These are phyloP conservation scores for Polypedilum vanderplanki DNA, from an alignment of 1,140 invertebrate species.

Conservation along the genomic window DNA sequence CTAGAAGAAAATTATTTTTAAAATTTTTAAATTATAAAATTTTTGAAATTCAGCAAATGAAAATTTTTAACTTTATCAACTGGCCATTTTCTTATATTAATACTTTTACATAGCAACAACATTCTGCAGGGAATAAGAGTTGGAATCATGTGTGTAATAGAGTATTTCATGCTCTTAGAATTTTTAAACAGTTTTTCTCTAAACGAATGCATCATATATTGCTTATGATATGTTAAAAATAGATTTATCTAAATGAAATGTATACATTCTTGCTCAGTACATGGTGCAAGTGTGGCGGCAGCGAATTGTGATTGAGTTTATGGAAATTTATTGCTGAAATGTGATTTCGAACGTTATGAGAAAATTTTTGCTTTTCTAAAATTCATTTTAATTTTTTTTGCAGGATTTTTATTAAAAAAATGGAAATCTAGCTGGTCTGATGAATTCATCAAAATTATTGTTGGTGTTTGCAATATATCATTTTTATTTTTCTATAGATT, in stretches of 20 bases:
- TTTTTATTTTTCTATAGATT: no score
- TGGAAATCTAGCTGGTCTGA: no score
- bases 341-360: not conserved
- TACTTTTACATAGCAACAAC: no score
- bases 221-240: not conserved
- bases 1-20: no score
- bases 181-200: not conserved
- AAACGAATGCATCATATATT: not conserved
- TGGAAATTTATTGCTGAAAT: slow-evolving; percentile 6
- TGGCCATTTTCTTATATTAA: no score
- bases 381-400: not conserved
- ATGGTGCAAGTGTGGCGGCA: not conserved
- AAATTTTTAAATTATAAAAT: no score
- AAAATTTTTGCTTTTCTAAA: not conserved
- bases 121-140: not conserved
- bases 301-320: not conserved
- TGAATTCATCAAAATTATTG: no score
- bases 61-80: no score
- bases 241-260: not conserved
- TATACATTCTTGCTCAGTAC: not conserved
- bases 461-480: no score
- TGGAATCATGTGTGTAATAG: slow-evolving; percentile 11
- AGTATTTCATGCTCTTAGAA: not conserved
- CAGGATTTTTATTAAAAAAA: not conserved
- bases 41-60: no score